Base-by-base conservation (phyloP, 1,140 invertebrate species). In the Pachyrhynchus sulphureomaculatus region DNA sequence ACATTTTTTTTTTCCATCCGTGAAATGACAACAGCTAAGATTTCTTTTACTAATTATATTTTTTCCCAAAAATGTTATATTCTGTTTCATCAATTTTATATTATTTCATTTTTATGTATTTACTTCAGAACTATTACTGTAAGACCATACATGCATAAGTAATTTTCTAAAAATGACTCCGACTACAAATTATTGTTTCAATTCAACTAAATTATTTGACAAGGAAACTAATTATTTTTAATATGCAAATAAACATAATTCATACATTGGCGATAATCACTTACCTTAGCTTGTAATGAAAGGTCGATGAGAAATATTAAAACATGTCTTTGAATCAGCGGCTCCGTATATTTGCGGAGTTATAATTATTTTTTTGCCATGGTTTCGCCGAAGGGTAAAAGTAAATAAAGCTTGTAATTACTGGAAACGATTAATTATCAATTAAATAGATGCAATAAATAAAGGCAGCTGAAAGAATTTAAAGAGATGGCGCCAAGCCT, bases 361-460 rank as follows among this genome's bases (percentile, higher is more conserved):
- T 45, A 45, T 67, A 47, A 62, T 62, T 62, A 53, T 57, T 64
- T 51, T n/a, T 60, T 64, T 57, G 51, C 36, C 39, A 37, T 42
- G 12, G 52, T 26, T 29, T 49, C 8, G 41, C 66, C 52, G 12
- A 48, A 54, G 48, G 58, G 49, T 33, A 60, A 63, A 60, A 58
- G 64, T 65, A 65, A 67, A 67, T 65, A 68, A 65, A 59, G 59
- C 51, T 65, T 63, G 63, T 65, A 65, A 68, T 68, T 68, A 63
- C 51, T 37, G 29, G 41, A 52, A 62, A 63, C 66, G 58, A 68
- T 68, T 68, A 68, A 67, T 67, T 67, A 67, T 64, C 56, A 64
- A 62, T 64, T 67, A 67, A 62, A 67, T 59, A 53, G 64, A 37
- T 55, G 66, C 37, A 37, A 65, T 68, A 65, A 65, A 65, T 68